Percentiles rank a stretch among this genome's conserved stretches.
phyloP scores from a whole-genome alignment of 2,113 vertebrate genomes.

The Lophura nycthemera region DNA sequence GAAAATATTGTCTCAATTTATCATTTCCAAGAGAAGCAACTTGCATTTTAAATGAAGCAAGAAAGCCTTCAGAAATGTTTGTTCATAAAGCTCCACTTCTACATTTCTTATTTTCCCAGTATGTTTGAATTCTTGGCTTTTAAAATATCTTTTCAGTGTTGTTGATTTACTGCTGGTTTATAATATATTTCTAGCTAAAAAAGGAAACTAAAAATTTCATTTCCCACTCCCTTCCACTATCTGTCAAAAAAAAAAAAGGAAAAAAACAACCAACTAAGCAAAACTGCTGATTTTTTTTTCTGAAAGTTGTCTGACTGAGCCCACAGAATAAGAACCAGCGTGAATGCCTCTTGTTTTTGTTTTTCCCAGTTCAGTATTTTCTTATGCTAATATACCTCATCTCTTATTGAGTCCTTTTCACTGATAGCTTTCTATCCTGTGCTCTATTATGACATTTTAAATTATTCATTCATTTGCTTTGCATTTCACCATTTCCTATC shows the following conservation, averaged over 20 bases:
- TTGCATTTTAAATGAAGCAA: constrained; percentile 36
- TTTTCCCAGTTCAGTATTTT: neutral
- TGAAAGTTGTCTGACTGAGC: neutral
- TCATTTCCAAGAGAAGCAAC: constrained; percentile 24
- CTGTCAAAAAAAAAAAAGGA: neutral
- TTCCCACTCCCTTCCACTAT: neutral
- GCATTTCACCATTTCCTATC: neutral
- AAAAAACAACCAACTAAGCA: neutral
- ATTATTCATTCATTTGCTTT: neutral
- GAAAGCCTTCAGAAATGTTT: neutral
- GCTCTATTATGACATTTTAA: neutral
- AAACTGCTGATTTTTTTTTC: neutral
- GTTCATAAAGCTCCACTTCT: neutral
- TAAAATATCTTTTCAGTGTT: neutral
- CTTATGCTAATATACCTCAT: neutral
- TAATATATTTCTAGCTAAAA: neutral
- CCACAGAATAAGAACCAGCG: neutral
- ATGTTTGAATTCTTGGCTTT: neutral
- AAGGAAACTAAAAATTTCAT: neutral
- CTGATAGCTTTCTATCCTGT: neutral
- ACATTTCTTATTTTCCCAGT: constrained; percentile 11
- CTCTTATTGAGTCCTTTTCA: neutral
- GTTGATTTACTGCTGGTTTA: neutral
- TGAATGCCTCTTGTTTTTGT: neutral
- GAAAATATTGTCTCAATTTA: constrained; percentile 39